These are phyloP conservation scores for Chiloscyllium punctatum DNA, from an alignment of 2,797 vertebrate species.

Conservation along the genomic window DNA sequence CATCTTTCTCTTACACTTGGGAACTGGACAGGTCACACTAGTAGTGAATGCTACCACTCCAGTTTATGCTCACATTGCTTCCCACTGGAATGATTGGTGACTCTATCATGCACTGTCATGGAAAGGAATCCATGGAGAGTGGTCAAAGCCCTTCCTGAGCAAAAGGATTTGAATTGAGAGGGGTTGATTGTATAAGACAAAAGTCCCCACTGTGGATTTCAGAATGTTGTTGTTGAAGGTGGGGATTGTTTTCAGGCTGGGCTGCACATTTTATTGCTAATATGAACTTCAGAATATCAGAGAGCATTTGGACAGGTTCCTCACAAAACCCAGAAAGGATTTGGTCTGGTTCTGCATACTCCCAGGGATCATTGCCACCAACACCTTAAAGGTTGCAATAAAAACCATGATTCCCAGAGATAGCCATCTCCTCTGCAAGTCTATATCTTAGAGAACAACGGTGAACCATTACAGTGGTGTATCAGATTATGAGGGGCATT, in stretches of 20 bases:
- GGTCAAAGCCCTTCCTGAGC: background rate
- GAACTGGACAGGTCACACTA: background rate
- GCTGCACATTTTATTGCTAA: background rate
- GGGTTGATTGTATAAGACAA: background rate
- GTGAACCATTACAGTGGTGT: too few species aligned
- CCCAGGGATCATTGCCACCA: background rate
- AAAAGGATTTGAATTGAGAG: background rate
- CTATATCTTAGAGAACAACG: background rate
- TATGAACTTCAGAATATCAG: background rate
- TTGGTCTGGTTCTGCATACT: background rate
- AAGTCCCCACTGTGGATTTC: background rate
- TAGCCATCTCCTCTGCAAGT: background rate
- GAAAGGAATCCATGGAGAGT: background rate
- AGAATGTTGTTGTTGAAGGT: background rate
- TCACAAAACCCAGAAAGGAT: background rate
- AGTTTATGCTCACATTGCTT: background rate
- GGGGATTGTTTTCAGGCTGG: background rate
- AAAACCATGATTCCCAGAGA: background rate
- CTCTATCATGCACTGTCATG: background rate
- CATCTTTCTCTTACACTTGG: background rate
- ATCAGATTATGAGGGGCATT: too few species aligned
- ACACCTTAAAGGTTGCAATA: background rate
- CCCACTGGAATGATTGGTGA: background rate
- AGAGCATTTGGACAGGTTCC: background rate
- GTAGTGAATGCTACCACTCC: background rate